Evolutionary conservation across 2,797 vertebrate species (phyloP).

Genomic region (Urocyon cinereoargenteus): DNA sequence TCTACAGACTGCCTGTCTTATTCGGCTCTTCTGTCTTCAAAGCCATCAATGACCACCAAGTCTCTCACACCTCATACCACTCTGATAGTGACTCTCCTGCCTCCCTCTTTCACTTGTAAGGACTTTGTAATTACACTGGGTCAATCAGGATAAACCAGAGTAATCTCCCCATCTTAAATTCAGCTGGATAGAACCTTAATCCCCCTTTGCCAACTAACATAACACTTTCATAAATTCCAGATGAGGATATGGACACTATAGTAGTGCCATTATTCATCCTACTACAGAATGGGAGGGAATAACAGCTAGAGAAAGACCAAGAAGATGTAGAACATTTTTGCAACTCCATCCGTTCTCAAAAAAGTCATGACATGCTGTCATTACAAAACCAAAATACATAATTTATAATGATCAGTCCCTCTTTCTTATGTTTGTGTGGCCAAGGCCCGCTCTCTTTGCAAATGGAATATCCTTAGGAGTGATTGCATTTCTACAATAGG

Average conservation of each 20-base stretch:
- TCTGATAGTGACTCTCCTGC: background rate
- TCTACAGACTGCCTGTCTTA: background rate
- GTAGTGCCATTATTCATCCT: background rate
- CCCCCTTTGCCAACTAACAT: background rate
- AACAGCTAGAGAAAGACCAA: background rate
- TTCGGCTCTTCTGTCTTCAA: background rate
- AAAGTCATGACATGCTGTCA: background rate
- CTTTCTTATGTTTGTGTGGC: background rate
- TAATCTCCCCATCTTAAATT: background rate
- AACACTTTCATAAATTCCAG: background rate
- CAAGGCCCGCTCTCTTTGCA: background rate
- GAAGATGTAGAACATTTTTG: background rate
- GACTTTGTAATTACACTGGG: background rate
- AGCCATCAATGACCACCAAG: background rate
- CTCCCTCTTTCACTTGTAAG: background rate
- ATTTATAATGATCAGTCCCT: background rate
- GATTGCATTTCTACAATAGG: background rate
- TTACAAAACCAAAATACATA: background rate
- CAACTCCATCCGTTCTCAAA: background rate
- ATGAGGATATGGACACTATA: background rate
- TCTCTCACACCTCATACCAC: background rate
- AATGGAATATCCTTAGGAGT: background rate
- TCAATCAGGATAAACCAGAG: background rate
- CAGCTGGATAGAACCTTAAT: background rate
- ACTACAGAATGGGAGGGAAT: background rate